Evolutionary conservation across 2,888 invertebrate species (phyloP).

Genomic region (Torymus tubicola): DNA sequence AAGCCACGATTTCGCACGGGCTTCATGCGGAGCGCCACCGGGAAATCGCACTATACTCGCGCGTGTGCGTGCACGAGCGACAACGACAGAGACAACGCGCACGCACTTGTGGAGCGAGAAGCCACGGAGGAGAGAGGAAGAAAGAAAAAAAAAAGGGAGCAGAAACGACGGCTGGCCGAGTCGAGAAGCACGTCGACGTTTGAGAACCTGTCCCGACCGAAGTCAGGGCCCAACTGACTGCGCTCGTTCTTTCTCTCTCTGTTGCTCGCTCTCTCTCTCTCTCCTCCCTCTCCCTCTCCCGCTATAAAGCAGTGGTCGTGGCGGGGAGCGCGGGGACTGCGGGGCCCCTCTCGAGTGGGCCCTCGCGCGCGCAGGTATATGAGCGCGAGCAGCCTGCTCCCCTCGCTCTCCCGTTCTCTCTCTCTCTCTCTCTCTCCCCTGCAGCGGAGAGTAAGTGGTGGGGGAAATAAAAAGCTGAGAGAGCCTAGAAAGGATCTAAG

Average conservation of each 20-base stretch:
- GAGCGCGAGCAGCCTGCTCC: background rate
- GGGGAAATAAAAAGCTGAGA: slow-evolving; percentile 71
- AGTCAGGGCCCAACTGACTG: slow-evolving; percentile 75
- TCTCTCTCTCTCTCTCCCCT: background rate
- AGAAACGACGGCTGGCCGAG: slow-evolving; percentile 3
- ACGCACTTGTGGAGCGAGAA: no score
- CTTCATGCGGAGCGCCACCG: slow-evolving; percentile 30
- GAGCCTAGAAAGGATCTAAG: slow-evolving; percentile 74
- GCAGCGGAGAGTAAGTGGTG: slow-evolving; percentile 55
- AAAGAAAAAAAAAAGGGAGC: slow-evolving; percentile 5
- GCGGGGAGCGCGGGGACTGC: slow-evolving; percentile 57
- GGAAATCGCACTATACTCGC: background rate
- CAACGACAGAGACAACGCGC: background rate
- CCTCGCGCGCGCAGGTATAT: background rate
- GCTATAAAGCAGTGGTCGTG: no score
- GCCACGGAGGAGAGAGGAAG: background rate
- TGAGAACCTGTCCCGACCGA: slow-evolving; percentile 71
- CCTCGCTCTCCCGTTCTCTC: slow-evolving; percentile 43
- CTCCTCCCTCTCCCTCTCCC: slow-evolving; percentile 63
- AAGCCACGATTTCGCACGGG: slow-evolving; percentile 42
- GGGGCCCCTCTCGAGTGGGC: slow-evolving; percentile 37
- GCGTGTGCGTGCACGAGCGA: background rate
- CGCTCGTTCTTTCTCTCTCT: slow-evolving; percentile 60
- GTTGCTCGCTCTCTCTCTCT: slow-evolving; percentile 64
- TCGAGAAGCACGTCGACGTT: slow-evolving; percentile 18